These are phyloP conservation scores for Nephrotoma appendiculata DNA, from an alignment of 2,888 invertebrate species.

Conservation along the genomic window DNA sequence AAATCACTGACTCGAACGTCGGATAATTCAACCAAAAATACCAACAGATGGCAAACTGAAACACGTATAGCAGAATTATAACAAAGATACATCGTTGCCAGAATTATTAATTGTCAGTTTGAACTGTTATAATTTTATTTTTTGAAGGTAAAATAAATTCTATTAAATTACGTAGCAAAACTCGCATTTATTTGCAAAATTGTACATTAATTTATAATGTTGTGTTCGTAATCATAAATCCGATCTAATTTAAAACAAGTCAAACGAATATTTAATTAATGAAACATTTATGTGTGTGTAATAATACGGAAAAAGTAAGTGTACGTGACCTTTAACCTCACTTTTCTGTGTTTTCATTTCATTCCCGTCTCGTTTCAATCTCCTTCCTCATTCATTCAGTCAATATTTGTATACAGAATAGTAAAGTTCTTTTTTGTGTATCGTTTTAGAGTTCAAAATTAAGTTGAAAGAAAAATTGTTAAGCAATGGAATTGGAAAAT, in stretches of 20 bases:
- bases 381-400: neutral
- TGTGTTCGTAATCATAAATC: neutral
- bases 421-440: neutral
- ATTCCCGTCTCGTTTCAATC: neutral
- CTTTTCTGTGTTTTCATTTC: neutral
- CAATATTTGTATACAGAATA: neutral
- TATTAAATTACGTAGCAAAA: neutral
- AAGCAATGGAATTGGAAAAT: neutral
- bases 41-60: neutral
- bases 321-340: conserved; percentile 3
- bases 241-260: neutral
- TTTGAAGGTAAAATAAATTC: neutral
- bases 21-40: neutral
- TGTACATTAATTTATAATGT: neutral
- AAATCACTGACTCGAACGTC: no score
- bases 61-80: neutral
- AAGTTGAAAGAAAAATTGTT: neutral
- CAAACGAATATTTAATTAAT: neutral
- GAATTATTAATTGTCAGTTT: neutral
- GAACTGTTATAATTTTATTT: neutral
- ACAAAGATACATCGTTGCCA: neutral
- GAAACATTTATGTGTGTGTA: neutral
- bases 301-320: neutral
- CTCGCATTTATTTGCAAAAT: neutral
- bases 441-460: neutral